These are phyloP conservation scores for Lasiurus cinereus DNA, from an alignment of 2,113 vertebrate genomes.

Conservation along the genomic window DNA sequence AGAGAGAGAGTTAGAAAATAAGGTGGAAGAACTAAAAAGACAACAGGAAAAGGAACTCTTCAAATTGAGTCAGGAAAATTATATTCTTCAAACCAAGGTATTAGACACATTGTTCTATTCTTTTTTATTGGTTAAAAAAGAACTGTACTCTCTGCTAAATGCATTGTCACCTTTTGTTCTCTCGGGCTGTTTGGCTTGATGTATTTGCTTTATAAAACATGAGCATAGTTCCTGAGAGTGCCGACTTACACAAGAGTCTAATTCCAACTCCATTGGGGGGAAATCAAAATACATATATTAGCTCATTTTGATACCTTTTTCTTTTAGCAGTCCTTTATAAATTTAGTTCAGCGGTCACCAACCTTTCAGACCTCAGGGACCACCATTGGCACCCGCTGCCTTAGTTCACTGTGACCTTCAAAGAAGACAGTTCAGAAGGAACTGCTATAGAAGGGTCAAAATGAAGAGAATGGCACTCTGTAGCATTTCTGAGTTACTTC, in stretches of 20 bases:
- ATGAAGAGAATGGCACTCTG: background rate
- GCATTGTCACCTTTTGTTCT: background rate
- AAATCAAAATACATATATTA: background rate
- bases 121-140: background rate
- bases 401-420: constrained; percentile 17
- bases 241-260: background rate
- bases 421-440: constrained; percentile 40
- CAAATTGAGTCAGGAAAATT: constrained; percentile 92
- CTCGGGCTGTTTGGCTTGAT: background rate
- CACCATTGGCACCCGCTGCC: too few relatives aligned
- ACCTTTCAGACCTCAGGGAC: too few relatives aligned
- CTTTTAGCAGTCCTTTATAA: background rate
- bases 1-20: constrained; percentile 87
- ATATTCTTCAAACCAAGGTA: constrained; percentile 94
- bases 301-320: constrained; percentile 41
- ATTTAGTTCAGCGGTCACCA: background rate
- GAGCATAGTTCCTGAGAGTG: background rate
- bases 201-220: background rate
- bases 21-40: constrained; percentile 85
- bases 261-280: background rate
- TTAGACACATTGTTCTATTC: background rate
- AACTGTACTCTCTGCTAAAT: background rate
- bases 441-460: background rate
- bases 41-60: constrained; percentile 88
- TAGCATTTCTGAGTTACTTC: background rate